Percentiles rank a stretch among this genome's conserved stretches.
These are phyloP conservation scores for Aramus guarauna DNA, from an alignment of 2,113 vertebrate genomes.

Conservation along the genomic window DNA sequence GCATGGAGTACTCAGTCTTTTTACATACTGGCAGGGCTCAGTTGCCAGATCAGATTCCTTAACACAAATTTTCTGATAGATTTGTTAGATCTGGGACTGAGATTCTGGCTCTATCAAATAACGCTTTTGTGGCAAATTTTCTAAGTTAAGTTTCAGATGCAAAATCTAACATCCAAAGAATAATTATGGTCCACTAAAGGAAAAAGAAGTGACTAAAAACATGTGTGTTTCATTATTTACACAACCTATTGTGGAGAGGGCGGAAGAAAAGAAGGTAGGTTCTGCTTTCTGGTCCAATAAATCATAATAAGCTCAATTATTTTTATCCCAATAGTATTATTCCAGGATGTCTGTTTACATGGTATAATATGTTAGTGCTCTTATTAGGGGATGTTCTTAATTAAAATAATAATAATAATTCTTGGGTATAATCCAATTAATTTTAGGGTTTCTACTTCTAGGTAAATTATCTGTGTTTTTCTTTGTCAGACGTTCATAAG, in stretches of 20 bases:
- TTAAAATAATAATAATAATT: not conserved
- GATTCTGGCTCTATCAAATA: not conserved
- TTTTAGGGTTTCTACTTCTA: not conserved
- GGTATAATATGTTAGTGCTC: not conserved
- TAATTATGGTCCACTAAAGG: not conserved
- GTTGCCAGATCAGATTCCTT: not conserved
- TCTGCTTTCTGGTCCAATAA: not conserved
- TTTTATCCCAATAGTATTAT: not conserved
- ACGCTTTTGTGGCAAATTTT: not conserved
- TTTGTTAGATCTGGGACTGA: not conserved
- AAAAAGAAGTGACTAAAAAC: not conserved
- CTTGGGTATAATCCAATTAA: not conserved
- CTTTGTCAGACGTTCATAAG: not conserved
- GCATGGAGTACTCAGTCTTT: not conserved
- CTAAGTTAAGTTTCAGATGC: not conserved
- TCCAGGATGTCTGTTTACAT: not conserved
- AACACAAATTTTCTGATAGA: not conserved
- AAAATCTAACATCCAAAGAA: not conserved
- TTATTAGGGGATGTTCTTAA: not conserved
- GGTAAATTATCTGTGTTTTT: not conserved
- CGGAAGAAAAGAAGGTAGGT: not conserved
- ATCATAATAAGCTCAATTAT: not conserved
- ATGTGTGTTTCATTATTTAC: not conserved
- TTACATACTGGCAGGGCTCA: not conserved
- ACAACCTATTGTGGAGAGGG: not conserved